phyloP scores from a whole-genome alignment of 2,888 invertebrate genomes.

The Spisula solida region DNA sequence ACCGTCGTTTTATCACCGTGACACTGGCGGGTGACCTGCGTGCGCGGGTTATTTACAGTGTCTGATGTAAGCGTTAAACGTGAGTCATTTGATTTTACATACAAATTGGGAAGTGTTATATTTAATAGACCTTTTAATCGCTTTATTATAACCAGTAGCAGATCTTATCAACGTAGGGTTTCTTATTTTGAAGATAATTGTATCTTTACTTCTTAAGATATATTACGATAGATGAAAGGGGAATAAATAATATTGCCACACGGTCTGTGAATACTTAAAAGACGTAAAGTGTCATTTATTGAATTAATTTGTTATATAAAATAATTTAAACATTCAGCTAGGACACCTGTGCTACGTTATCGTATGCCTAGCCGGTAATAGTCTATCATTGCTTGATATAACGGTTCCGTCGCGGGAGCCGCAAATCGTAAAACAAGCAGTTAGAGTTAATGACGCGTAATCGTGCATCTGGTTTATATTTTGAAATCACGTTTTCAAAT shows the following conservation, averaged over 20 bases:
- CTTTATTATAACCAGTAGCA: background rate
- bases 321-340: background rate
- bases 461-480: background rate
- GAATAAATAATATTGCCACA: background rate
- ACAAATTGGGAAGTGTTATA: slow-evolving; percentile 14
- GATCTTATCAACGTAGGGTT: background rate
- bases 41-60: slow-evolving; percentile 28
- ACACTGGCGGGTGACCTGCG: slow-evolving; percentile 1
- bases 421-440: background rate
- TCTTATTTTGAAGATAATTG: background rate
- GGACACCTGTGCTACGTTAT: background rate
- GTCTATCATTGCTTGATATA: background rate
- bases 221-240: background rate
- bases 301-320: background rate
- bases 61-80: slow-evolving; percentile 39
- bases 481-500: background rate
- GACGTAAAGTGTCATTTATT: background rate
- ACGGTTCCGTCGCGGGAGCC: background rate
- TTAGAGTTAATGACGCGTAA: slow-evolving; percentile 3
- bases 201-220: background rate
- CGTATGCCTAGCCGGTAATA: background rate
- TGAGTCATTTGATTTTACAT: background rate
- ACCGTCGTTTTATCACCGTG: background rate
- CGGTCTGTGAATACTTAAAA: background rate
- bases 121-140: background rate